Evolutionary conservation across 2,113 vertebrate genomes (phyloP).

Genomic region (Pyxicephalus adspersus): DNA sequence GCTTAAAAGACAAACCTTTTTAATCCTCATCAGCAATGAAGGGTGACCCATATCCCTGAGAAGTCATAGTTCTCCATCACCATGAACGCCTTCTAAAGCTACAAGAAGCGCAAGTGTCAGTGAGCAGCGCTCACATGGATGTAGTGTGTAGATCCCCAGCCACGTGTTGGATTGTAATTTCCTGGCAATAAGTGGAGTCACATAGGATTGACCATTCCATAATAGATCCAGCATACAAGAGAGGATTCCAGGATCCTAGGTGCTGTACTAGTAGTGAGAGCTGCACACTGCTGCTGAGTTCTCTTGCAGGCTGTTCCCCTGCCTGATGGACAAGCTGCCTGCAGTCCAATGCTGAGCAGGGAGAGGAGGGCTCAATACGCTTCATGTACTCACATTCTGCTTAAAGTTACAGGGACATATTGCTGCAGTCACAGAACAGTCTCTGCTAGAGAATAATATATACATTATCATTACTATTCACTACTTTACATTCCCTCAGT

Average conservation of each 20-base stretch:
- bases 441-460: background rate
- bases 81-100: background rate
- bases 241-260: background rate
- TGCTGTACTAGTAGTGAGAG: conserved; percentile 27
- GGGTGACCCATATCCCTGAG: conserved; percentile 11
- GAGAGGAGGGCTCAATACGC: conserved; percentile 45
- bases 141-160: conserved; percentile 22
- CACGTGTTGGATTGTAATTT: conserved; percentile 43
- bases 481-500: background rate
- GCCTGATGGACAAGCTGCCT: conserved; percentile 44
- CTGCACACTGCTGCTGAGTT: conserved; percentile 40
- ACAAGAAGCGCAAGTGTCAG: background rate
- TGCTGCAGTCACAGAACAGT: conserved; percentile 35
- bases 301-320: conserved; percentile 40
- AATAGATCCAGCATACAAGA: conserved; percentile 9
- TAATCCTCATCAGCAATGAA: conserved; percentile 23
- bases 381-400: conserved; percentile 34
- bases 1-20: background rate
- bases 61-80: conserved; percentile 13
- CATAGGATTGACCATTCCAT: background rate
- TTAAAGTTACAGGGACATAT: conserved; percentile 53
- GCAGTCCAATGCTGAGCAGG: conserved; percentile 44
- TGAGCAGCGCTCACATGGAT: conserved; percentile 7
- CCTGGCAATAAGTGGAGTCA: background rate
- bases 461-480: conserved; percentile 1